Evolutionary conservation across 1,140 invertebrate genomes (phyloP).

Genomic region (Holotrichia oblita): DNA sequence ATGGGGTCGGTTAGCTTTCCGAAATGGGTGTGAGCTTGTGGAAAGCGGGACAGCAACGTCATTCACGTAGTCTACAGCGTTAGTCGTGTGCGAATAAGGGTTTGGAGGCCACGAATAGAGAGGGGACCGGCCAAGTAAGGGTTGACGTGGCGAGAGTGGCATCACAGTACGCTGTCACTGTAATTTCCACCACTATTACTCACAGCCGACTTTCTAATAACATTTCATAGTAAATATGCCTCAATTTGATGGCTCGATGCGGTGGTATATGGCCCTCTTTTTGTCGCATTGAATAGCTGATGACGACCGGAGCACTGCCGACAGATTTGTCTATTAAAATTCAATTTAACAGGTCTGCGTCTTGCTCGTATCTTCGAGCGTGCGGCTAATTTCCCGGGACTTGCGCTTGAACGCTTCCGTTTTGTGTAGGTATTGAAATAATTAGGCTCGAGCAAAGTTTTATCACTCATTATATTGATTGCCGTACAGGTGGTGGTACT

Average conservation of each 20-base stretch:
- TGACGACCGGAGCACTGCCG: not conserved
- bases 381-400: too few relatives aligned
- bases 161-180: conserved; percentile 21
- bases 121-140: not conserved
- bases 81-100: not conserved
- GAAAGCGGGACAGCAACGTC: not conserved
- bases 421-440: too few relatives aligned
- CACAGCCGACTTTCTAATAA: conserved; percentile 28
- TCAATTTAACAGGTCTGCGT: not conserved
- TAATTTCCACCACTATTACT: conserved; percentile 33
- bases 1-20: not conserved
- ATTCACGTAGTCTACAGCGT: too few relatives aligned
- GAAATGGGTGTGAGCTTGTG: not conserved
- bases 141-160: conserved; percentile 25
- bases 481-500: too few relatives aligned
- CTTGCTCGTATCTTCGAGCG: not conserved
- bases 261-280: not conserved
- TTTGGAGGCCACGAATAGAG: not conserved
- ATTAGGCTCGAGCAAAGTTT: too few relatives aligned
- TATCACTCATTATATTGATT: too few relatives aligned
- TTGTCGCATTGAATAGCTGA: not conserved
- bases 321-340: conserved; percentile 21
- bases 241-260: conserved; percentile 7
- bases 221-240: conserved; percentile 24
- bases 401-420: too few relatives aligned